phyloP scores from a whole-genome alignment of 1,140 invertebrate species.

The Oedothorax gibbosus region DNA sequence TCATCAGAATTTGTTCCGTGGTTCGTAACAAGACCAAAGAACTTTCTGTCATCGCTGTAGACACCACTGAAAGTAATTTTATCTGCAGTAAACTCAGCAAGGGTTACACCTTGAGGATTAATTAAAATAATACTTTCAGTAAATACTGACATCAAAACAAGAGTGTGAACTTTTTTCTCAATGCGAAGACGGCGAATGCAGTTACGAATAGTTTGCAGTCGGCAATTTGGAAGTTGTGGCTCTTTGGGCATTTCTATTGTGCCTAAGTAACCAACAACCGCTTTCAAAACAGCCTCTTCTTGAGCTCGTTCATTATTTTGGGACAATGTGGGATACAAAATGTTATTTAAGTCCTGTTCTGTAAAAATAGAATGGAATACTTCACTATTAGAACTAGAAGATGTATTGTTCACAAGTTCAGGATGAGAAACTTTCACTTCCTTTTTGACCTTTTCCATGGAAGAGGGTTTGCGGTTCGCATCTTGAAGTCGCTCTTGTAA shows the following conservation, averaged over 20 bases:
- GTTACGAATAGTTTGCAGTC: slow-evolving; percentile 76
- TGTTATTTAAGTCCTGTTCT: slow-evolving; percentile 65
- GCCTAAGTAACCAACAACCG: slow-evolving; percentile 92
- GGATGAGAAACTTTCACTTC: slow-evolving; percentile 49
- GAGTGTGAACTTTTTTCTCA: slow-evolving; percentile 87
- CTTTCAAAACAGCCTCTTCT: slow-evolving; percentile 75
- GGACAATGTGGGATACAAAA: slow-evolving; percentile 64
- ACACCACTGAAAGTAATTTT: slow-evolving; percentile 90
- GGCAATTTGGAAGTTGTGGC: slow-evolving; percentile 76
- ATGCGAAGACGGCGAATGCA: slow-evolving; percentile 89
- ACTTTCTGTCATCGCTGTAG: slow-evolving; percentile 83
- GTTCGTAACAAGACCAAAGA: slow-evolving; percentile 91
- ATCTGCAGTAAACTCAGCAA: slow-evolving; percentile 87
- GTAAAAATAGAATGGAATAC: slow-evolving; percentile 63
- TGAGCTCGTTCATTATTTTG: slow-evolving; percentile 58
- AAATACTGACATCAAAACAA: slow-evolving; percentile 86
- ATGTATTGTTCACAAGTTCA: slow-evolving; percentile 45
- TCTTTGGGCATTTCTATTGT: slow-evolving; percentile 95
- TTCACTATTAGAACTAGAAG: slow-evolving; percentile 43
- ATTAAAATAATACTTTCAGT: slow-evolving; percentile 82
- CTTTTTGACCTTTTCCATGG: slow-evolving; percentile 34
- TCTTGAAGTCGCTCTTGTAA: slow-evolving; percentile 57
- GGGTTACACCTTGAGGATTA: slow-evolving; percentile 73
- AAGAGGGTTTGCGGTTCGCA: slow-evolving; percentile 48
- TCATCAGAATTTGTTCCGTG: slow-evolving; percentile 69